Percentiles rank a stretch among this genome's conserved stretches.
phyloP scores from a whole-genome alignment of 2,888 invertebrate genomes.

The Caenorhabditis drosophilae region DNA sequence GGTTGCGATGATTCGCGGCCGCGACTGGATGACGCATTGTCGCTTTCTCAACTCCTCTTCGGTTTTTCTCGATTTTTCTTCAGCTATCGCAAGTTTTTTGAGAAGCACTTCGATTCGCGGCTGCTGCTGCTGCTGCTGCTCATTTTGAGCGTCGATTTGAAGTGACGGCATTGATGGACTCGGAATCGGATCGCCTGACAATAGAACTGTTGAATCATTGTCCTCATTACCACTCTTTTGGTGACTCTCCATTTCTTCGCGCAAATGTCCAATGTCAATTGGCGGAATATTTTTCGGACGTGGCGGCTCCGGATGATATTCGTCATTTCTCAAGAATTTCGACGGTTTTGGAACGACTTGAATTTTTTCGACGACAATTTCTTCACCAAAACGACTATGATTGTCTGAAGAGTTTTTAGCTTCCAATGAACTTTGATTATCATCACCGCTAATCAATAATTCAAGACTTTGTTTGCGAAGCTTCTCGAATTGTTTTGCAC shows the following conservation, averaged over 20 bases:
- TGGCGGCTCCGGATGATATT: not conserved
- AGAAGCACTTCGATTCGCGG: not conserved
- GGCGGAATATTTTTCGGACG: not conserved
- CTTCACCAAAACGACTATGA: constrained; percentile 1
- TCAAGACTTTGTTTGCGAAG: not conserved
- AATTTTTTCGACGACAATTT: not conserved
- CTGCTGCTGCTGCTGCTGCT: too few species aligned
- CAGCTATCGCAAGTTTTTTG: not conserved
- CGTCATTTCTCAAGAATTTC: not conserved
- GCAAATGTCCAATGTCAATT: not conserved
- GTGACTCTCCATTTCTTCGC: not conserved
- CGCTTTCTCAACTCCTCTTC: not conserved
- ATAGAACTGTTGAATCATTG: not conserved
- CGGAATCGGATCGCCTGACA: not conserved
- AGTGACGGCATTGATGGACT: not conserved
- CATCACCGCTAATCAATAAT: too few species aligned
- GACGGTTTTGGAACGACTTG: not conserved
- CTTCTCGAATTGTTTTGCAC: constrained; percentile 4
- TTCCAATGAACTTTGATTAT: too few species aligned
- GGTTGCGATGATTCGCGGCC: constrained; percentile 4
- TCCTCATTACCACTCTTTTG: too few species aligned
- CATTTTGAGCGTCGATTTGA: not conserved
- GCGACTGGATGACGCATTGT: not conserved
- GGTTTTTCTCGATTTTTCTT: not conserved
- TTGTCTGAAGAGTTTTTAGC: too few species aligned